Evolutionary conservation across 2,888 invertebrate genomes (phyloP).

Genomic region (Rapana venosa): DNA sequence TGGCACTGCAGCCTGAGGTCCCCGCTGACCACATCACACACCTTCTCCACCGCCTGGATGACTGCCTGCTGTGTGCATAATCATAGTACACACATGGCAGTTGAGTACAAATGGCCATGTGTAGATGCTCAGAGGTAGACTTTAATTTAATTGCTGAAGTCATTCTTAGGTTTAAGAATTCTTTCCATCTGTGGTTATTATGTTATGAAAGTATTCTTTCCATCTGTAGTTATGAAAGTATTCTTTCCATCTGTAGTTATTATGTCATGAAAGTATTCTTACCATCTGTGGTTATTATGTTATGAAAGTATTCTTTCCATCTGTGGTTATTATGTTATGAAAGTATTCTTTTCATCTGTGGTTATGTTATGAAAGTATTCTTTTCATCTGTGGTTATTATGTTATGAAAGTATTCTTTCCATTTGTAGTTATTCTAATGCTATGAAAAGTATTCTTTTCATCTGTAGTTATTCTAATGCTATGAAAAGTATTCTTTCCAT

Average conservation of each 20-base stretch:
- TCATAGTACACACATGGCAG: not conserved
- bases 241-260: not conserved
- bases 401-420: not conserved
- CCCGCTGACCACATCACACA: constrained; percentile 31
- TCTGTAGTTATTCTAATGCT: not conserved
- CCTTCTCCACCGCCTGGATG: constrained; percentile 35
- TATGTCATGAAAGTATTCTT: not conserved
- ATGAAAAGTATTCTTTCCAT: not conserved
- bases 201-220: not conserved
- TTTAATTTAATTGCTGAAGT: not conserved
- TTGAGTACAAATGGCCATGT: not conserved
- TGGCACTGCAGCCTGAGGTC: constrained; percentile 36
- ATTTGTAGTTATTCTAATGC: not conserved
- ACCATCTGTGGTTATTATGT: too few species aligned
- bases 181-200: not conserved
- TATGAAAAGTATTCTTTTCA: not conserved
- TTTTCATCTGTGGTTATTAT: not conserved
- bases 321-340: too few species aligned
- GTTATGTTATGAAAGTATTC: not conserved
- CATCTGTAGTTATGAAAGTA: not conserved
- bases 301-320: too few species aligned
- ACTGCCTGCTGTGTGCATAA: constrained; percentile 4
- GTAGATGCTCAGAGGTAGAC: not conserved
- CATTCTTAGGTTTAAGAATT: not conserved
- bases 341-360: too few species aligned